These are phyloP conservation scores for Motacilla tschutschensis DNA, from an alignment of 2,113 vertebrate species.

Conservation along the genomic window DNA sequence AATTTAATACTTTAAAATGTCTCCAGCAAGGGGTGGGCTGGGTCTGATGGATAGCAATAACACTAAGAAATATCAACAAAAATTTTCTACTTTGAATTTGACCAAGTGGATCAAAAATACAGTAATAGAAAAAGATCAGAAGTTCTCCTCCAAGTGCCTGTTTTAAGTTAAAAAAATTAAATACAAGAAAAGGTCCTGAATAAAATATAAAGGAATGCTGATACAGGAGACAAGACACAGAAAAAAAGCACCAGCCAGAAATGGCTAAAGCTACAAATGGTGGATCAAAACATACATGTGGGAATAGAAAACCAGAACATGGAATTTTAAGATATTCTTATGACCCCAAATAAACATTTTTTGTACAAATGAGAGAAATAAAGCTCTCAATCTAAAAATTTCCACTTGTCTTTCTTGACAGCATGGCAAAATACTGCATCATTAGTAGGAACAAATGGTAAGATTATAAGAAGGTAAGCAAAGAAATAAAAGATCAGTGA, in stretches of 20 bases:
- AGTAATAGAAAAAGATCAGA: background rate
- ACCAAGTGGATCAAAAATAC: background rate
- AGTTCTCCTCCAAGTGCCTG: background rate
- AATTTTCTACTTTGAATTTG: background rate
- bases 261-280: background rate
- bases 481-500: background rate
- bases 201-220: background rate
- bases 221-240: background rate
- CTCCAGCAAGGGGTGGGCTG: background rate
- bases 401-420: background rate
- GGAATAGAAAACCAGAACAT: background rate
- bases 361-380: background rate
- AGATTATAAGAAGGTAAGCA: background rate
- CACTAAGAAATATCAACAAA: background rate
- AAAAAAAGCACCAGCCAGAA: background rate
- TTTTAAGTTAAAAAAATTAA: background rate
- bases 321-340: background rate
- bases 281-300: background rate
- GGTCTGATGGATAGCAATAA: background rate
- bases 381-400: background rate
- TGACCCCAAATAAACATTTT: background rate
- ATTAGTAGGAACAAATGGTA: fast-evolving
- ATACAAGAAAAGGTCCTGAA: background rate
- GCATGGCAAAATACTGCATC: background rate
- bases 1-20: background rate